A percentile compares a stretch with the other conserved stretches of the same genome.
Evolutionary conservation across 2,113 vertebrate genomes (phyloP).

Genomic region (Poecile atricapillus): DNA sequence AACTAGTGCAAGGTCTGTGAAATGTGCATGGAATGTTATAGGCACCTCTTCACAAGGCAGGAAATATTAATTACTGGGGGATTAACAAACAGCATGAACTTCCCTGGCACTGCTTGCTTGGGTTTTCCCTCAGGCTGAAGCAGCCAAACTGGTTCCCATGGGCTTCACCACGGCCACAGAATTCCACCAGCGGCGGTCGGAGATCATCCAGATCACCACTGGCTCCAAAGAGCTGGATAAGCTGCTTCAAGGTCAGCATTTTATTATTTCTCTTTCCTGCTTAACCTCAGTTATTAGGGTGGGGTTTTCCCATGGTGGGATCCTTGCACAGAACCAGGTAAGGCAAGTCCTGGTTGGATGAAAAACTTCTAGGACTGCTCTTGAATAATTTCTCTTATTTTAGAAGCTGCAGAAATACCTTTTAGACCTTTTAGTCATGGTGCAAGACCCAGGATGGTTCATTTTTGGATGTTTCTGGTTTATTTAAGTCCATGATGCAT

Average conservation of each 20-base stretch:
- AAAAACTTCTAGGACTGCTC: not conserved
- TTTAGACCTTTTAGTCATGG: not conserved
- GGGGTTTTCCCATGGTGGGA: not conserved
- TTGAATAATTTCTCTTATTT: not conserved
- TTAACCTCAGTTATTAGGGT: not conserved
- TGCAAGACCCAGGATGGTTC: not conserved
- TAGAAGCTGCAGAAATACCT: not conserved
- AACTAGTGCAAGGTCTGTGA: too few relatives aligned
- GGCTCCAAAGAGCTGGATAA: slow-evolving; percentile 97
- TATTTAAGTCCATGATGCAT: fast-evolving
- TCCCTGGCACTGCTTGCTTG: not conserved
- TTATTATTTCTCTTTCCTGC: not conserved
- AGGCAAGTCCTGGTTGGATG: not conserved
- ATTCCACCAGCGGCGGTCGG: slow-evolving; percentile 93
- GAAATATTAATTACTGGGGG: not conserved
- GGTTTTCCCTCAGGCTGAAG: slow-evolving; percentile 79
- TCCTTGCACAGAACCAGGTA: fast-evolving
- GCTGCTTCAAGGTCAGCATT: slow-evolving; percentile 83
- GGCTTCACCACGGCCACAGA: slow-evolving; percentile 97
- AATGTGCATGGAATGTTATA: not conserved
- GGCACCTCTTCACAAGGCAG: not conserved
- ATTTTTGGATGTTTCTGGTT: not conserved
- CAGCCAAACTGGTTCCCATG: slow-evolving; percentile 95
- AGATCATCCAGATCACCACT: slow-evolving; percentile 98
- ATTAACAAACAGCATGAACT: fast-evolving